Conservation (phyloP, 2,888 invertebrate genomes). For the Drosophila histrio region DNA sequence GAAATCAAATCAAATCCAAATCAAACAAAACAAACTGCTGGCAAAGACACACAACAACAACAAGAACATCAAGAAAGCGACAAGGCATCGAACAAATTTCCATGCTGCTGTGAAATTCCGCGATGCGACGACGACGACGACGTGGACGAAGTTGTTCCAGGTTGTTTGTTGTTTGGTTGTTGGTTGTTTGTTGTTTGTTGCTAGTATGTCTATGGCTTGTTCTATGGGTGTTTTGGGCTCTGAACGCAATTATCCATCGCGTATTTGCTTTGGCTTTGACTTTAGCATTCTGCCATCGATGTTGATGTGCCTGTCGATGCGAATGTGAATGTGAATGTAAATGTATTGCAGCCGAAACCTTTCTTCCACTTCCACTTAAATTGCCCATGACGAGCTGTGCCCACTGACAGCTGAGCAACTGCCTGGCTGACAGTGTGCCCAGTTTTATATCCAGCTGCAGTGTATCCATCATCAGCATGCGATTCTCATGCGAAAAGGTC, state of each 20-base stretch:
- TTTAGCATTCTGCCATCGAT: slow-evolving; percentile 59
- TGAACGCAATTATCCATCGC: slow-evolving; percentile 69
- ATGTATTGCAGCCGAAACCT: slow-evolving; percentile 48
- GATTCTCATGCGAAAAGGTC: slow-evolving; percentile 79
- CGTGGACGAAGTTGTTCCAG: slow-evolving; percentile 51
- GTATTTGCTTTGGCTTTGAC: slow-evolving; percentile 55
- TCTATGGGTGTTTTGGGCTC: slow-evolving; percentile 50
- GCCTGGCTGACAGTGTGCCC: slow-evolving; percentile 63
- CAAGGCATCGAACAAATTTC: slow-evolving; percentile 81
- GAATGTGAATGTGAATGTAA: slow-evolving; percentile 3
- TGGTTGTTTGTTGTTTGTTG: slow-evolving; percentile 32
- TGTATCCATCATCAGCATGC: slow-evolving; percentile 77
- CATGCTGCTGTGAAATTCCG: slow-evolving; percentile 81
- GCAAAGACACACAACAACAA: slow-evolving; percentile 42
- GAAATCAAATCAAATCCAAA: slow-evolving; percentile 81
- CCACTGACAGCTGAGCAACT: slow-evolving; percentile 77
- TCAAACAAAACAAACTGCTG: slow-evolving; percentile 75
- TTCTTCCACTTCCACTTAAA: slow-evolving; percentile 80
- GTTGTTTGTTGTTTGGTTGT: slow-evolving; percentile 17
- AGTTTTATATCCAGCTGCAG: slow-evolving; percentile 45
- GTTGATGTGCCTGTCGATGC: slow-evolving; percentile 44
- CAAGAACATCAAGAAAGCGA: slow-evolving; percentile 40
- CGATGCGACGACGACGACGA: slow-evolving; percentile 53
- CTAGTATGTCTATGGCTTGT: slow-evolving; percentile 38
- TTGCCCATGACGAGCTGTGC: slow-evolving; percentile 80